These are phyloP conservation scores for Pandemis heparana DNA, from an alignment of 2,888 invertebrate genomes.

Conservation along the genomic window DNA sequence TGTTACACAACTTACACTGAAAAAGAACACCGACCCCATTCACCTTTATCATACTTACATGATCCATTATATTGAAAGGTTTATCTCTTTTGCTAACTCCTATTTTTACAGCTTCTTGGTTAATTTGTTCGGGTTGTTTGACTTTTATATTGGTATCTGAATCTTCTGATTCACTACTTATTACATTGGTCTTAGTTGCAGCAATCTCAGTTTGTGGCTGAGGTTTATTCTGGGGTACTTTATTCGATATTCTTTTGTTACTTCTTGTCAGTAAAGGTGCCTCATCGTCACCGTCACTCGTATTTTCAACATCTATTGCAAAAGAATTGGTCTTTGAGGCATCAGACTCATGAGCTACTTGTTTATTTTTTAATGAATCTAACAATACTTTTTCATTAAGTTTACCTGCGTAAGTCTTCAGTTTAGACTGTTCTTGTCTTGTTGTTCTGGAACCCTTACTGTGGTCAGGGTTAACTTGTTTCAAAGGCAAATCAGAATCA, in stretches of 20 bases:
- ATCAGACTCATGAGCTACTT: conserved; percentile 47
- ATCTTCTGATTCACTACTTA: conserved; percentile 32
- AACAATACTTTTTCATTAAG: conserved; percentile 14
- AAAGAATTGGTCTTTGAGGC: neutral
- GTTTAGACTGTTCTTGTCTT: conserved; percentile 27
- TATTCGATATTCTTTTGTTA: conserved; percentile 10
- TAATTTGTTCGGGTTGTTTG: conserved; percentile 31
- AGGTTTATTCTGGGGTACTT: conserved; percentile 9
- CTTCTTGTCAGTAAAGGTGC: neutral
- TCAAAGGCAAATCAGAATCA: conserved; percentile 50
- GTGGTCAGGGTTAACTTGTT: conserved; percentile 50
- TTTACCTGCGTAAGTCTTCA: neutral
- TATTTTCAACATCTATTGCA: conserved; percentile 2
- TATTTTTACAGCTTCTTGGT: conserved; percentile 14
- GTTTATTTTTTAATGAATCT: conserved; percentile 42
- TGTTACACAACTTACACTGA: conserved; percentile 78
- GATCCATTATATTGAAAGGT: conserved; percentile 76
- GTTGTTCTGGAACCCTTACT: conserved; percentile 46
- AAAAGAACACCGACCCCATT: conserved; percentile 78
- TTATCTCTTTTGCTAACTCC: conserved; percentile 26
- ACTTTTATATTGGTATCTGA: conserved; percentile 37
- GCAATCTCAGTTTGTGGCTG: neutral
- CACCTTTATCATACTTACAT: conserved; percentile 77
- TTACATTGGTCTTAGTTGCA: conserved; percentile 16
- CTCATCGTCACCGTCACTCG: conserved; percentile 23